Base-by-base conservation (phyloP, 2,888 invertebrate genomes). In the Drosophila nigricruria region DNA sequence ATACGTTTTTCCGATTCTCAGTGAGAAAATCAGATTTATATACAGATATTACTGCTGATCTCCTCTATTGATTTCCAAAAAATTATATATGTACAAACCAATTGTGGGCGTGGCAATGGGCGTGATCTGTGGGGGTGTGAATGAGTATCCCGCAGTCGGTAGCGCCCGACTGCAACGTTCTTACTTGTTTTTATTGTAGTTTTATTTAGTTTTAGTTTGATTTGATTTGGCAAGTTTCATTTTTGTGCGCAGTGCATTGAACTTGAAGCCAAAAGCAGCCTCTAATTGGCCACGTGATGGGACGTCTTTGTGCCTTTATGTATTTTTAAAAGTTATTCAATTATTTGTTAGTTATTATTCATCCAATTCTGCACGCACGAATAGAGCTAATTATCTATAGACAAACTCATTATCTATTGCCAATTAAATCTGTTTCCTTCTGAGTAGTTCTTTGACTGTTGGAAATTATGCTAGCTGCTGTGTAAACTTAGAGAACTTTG, bases 231-330 rank as follows among this genome's bases (percentile, higher is more conserved):
- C 53, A 53, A 53, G 53, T 53, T 53, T 53, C 53, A 38, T 53
- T 53, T 53, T 25, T 16, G 30, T 14, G 23, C 30, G 1, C 10
- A 47, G 56, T 56, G 34, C 66, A 47, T 68, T 76, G 80, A 79
- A 79, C 77, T 23, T 30, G 0, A n/a, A 10, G 8, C 40, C 30
- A 27, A n/a, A n/a, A 40, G 23, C 38, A n/a, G 30, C 42, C 18
- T 30, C 30, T 56, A 25, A 12, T 43, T 34, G 42, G 27, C 47
- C 60, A 43, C 61, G 58, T 58, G 68, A 53, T 34, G 12, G 10
- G 12, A 8, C 34, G 43, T 38, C 69, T 73, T 32, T 27, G 62
- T 67, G 12, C 14, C 20, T 2, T 14, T n/a, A 14, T 23, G 14
- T 23, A 23, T 23, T 23, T 14, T 1, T 16, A 9, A 45, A 63